Conservation (phyloP, 2,888 invertebrate genomes). For the Drosophila ustulata region DNA sequence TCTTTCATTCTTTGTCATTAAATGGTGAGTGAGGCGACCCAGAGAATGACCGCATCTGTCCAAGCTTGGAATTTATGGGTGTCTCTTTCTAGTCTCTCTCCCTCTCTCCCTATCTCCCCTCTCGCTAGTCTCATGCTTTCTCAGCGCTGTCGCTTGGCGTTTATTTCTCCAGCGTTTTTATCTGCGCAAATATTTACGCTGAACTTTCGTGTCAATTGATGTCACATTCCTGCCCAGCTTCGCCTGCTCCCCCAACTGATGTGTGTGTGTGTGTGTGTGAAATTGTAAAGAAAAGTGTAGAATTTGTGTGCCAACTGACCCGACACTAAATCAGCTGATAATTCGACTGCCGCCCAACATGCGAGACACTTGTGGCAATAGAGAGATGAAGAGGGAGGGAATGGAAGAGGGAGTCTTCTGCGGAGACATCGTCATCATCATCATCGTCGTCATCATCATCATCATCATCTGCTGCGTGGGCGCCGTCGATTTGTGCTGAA, state of each 20-base stretch:
- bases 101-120: slow-evolving; percentile 29
- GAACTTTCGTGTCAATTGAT: slow-evolving; percentile 80
- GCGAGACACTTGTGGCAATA: slow-evolving; percentile 17
- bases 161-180: slow-evolving; percentile 60
- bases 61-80: slow-evolving; percentile 74
- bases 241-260: not conserved
- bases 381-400: not conserved
- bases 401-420: slow-evolving; percentile 18
- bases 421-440: slow-evolving; percentile 38
- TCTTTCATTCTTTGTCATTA: slow-evolving; percentile 80
- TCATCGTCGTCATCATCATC: slow-evolving; percentile 36
- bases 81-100: slow-evolving; percentile 22
- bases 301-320: slow-evolving; percentile 75
- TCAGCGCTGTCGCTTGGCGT: slow-evolving; percentile 23
- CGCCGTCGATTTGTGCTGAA: slow-evolving; percentile 51
- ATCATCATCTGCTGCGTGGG: slow-evolving; percentile 38
- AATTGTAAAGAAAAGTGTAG: slow-evolving; percentile 77
- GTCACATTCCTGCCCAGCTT: slow-evolving; percentile 65
- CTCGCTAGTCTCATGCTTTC: slow-evolving; percentile 34
- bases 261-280: slow-evolving; percentile 59
- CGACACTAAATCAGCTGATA: slow-evolving; percentile 79
- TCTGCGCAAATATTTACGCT: slow-evolving; percentile 78
- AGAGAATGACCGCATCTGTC: slow-evolving; percentile 72
- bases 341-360: slow-evolving; percentile 46
- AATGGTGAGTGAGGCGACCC: slow-evolving; percentile 48